Conservation (phyloP, 2,113 vertebrate species). For the Lamprologus callipterus region DNA sequence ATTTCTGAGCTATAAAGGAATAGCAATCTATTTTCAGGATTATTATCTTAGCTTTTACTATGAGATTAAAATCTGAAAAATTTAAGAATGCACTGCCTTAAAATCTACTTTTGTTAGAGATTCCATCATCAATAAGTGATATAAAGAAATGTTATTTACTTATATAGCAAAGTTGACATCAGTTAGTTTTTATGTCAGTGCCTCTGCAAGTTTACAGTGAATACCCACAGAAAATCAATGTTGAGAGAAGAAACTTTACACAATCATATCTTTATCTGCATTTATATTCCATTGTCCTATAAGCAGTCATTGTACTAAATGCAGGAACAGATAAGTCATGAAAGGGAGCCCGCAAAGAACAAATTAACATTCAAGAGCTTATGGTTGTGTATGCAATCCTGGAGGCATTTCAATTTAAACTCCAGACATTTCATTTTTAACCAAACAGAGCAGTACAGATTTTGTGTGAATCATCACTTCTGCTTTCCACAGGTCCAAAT, state of each 20-base stretch:
- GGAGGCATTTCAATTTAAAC: slow-evolving; percentile 37
- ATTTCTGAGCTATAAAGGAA: neutral
- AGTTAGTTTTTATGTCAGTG: neutral
- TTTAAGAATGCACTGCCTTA: neutral
- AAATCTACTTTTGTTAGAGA: neutral
- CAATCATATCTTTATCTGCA: neutral
- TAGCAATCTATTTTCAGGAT: neutral
- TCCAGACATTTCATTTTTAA: slow-evolving; percentile 23
- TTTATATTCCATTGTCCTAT: slow-evolving; percentile 6
- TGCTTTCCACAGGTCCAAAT: slow-evolving; percentile 2
- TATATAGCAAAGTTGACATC: neutral
- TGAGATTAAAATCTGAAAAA: neutral
- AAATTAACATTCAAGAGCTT: slow-evolving; percentile 48
- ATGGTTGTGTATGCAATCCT: slow-evolving; percentile 26
- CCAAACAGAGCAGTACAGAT: slow-evolving; percentile 1
- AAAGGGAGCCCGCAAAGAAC: slow-evolving; percentile 4
- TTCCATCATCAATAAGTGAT: neutral
- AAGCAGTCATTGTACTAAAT: slow-evolving; percentile 1
- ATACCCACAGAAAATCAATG: neutral
- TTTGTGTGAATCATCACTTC: slow-evolving; percentile 15
- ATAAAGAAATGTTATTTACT: neutral
- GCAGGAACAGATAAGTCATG: slow-evolving; percentile 1
- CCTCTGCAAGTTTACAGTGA: neutral
- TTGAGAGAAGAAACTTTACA: neutral
- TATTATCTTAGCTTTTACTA: neutral